Evolutionary conservation across 1,140 invertebrate genomes (phyloP).

Genomic region (Zaprionus kolodkinae): DNA sequence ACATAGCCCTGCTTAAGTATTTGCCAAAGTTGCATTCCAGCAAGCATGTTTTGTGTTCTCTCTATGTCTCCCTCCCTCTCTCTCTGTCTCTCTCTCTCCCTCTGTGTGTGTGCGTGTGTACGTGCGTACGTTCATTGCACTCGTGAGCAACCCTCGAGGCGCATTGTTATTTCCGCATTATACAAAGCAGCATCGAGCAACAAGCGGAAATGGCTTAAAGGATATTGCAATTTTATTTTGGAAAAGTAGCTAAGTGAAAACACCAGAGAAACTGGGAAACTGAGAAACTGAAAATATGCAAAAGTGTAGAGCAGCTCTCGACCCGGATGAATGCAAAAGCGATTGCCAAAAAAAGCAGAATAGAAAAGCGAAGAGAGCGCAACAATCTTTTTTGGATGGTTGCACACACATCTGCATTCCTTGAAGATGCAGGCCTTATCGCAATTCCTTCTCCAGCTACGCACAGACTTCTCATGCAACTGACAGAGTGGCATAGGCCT

Average conservation of each 20-base stretch:
- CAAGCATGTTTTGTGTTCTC: slow-evolving; percentile 23
- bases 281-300: slow-evolving; percentile 47
- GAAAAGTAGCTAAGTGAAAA: slow-evolving; percentile 36
- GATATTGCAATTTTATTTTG: slow-evolving; percentile 71
- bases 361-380: neutral
- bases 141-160: slow-evolving; percentile 50
- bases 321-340: slow-evolving; percentile 24
- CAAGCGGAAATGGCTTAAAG: slow-evolving; percentile 78
- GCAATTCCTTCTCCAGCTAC: neutral
- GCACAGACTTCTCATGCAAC: neutral
- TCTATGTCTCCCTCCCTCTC: neutral
- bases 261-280: slow-evolving; percentile 32
- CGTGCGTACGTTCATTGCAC: slow-evolving; percentile 24
- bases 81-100: neutral
- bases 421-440: neutral
- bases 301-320: slow-evolving; percentile 27
- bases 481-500: neutral
- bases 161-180: slow-evolving; percentile 75
- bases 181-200: slow-evolving; percentile 61
- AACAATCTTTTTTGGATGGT: slow-evolving; percentile 1
- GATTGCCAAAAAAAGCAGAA: slow-evolving; percentile 14
- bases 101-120: neutral
- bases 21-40: slow-evolving; percentile 27
- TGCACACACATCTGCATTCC: slow-evolving; percentile 6
- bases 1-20: slow-evolving; percentile 34